Percentiles rank a stretch among this genome's conserved stretches.
These are phyloP conservation scores for Tipula unca DNA, from an alignment of 2,888 invertebrate species.

Conservation along the genomic window DNA sequence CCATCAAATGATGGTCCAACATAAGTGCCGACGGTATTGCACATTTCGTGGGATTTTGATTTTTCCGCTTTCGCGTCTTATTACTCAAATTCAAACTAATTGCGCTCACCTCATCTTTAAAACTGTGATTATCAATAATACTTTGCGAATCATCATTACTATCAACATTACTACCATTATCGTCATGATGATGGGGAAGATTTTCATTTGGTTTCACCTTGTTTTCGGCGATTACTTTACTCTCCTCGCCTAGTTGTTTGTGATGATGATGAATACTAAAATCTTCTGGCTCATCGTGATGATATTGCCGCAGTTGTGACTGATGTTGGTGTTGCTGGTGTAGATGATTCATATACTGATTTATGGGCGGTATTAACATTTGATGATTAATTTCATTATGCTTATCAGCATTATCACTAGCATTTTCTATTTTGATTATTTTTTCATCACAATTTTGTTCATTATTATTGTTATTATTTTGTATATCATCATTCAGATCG, in stretches of 20 bases:
- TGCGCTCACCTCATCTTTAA: constrained; percentile 35
- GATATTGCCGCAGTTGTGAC: constrained; percentile 33
- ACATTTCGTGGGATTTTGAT: constrained; percentile 76
- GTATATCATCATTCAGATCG: not conserved
- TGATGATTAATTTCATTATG: not conserved
- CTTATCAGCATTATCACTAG: constrained; percentile 23
- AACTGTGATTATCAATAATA: constrained; percentile 47
- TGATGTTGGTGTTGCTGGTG: constrained; percentile 30
- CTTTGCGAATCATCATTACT: constrained; percentile 55
- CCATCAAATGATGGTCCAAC: constrained; percentile 38
- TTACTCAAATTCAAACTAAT: constrained; percentile 33
- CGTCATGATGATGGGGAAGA: constrained; percentile 35
- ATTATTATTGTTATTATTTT: not conserved
- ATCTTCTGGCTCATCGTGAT: constrained; percentile 49
- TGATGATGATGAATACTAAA: constrained; percentile 47
- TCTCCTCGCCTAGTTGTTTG: constrained; percentile 37
- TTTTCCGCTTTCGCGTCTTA: constrained; percentile 79
- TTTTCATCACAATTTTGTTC: constrained; percentile 35
- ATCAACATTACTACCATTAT: constrained; percentile 49
- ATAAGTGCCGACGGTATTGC: constrained; percentile 44
- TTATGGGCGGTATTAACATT: not conserved
- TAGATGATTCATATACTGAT: constrained; percentile 26
- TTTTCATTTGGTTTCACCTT: constrained; percentile 19
- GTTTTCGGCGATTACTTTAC: not conserved
- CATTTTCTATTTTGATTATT: constrained; percentile 45